These are phyloP conservation scores for Acrocephalus kingi DNA, from an alignment of 2,113 vertebrate species.

Conservation along the genomic window DNA sequence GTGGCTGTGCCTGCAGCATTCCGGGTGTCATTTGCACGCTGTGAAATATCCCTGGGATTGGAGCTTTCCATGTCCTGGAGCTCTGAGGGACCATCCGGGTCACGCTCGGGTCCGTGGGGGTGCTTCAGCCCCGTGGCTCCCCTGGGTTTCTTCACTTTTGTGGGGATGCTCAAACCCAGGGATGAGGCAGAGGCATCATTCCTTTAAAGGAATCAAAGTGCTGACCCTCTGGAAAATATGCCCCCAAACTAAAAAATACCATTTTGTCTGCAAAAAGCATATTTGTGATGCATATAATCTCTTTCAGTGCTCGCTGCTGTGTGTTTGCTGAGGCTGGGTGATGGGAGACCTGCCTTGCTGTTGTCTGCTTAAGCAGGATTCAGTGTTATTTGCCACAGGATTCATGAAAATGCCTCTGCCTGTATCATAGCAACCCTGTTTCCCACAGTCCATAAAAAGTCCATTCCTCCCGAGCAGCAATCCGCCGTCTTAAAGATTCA, in stretches of 20 bases:
- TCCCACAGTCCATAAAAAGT: conserved; percentile 35
- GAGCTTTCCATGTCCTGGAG: not conserved
- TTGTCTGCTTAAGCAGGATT: conserved; percentile 53
- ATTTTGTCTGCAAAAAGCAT: not conserved
- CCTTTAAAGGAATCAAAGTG: not conserved
- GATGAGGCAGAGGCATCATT: not conserved
- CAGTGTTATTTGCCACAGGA: conserved; percentile 55
- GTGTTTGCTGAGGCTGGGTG: not conserved
- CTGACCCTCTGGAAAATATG: not conserved
- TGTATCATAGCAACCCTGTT: conserved; percentile 75
- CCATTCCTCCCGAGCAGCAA: not conserved
- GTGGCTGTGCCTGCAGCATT: not conserved
- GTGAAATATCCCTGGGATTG: not conserved
- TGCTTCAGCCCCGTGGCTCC: not conserved
- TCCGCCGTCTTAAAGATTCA: not conserved
- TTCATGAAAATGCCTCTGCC: conserved; percentile 62
- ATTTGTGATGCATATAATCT: not conserved
- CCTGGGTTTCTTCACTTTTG: rapidly evolving
- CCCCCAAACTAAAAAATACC: not conserved
- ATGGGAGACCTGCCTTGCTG: conserved; percentile 27
- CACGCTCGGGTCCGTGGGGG: rapidly evolving
- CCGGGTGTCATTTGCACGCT: rapidly evolving
- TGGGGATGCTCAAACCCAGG: not conserved
- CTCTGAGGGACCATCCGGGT: rapidly evolving
- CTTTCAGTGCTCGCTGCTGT: not conserved